Conservation (phyloP, 2,888 invertebrate species). For the Arrhopalites spinosus region DNA sequence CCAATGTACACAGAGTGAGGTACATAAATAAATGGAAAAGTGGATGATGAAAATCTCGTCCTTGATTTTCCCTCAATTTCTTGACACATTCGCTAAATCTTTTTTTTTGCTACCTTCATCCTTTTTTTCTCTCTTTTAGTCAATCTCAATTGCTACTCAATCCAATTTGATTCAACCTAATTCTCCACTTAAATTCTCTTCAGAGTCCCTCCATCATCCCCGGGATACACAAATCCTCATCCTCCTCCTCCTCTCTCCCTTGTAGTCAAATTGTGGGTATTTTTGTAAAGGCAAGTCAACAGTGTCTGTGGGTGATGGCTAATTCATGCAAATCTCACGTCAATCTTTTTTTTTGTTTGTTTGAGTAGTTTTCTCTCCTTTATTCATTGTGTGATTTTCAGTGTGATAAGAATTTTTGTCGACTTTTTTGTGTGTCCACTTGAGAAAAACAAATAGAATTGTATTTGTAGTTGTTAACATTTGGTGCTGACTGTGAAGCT, state of each 20-base stretch:
- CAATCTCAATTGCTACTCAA: not conserved
- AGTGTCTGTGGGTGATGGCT: not conserved
- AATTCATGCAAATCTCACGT: conserved; percentile 11
- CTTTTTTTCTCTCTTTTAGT: not conserved
- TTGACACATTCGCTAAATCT: too few species aligned
- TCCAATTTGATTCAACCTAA: not conserved
- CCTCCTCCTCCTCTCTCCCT: too few species aligned
- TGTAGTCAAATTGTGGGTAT: too few species aligned
- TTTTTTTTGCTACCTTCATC: not conserved
- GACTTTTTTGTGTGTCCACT: not conserved
- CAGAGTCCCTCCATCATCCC: not conserved
- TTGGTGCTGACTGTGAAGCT: not conserved
- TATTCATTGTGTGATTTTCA: not conserved
- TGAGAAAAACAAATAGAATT: not conserved
- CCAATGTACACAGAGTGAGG: too few species aligned
- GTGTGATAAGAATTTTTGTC: conserved; percentile 6
- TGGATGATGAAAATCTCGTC: conserved; percentile 34
- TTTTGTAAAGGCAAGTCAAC: too few species aligned
- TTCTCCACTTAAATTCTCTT: conserved; percentile 26
- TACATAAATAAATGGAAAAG: too few species aligned
- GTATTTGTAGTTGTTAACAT: not conserved
- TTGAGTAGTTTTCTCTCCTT: not conserved
- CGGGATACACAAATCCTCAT: too few species aligned
- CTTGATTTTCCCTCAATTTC: conserved; percentile 9
- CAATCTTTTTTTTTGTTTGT: not conserved